Evolutionary conservation across 1,140 invertebrate species (phyloP), one percentile per base, ranked within the genome.

Genomic region (Dinoponera quadriceps): DNA sequence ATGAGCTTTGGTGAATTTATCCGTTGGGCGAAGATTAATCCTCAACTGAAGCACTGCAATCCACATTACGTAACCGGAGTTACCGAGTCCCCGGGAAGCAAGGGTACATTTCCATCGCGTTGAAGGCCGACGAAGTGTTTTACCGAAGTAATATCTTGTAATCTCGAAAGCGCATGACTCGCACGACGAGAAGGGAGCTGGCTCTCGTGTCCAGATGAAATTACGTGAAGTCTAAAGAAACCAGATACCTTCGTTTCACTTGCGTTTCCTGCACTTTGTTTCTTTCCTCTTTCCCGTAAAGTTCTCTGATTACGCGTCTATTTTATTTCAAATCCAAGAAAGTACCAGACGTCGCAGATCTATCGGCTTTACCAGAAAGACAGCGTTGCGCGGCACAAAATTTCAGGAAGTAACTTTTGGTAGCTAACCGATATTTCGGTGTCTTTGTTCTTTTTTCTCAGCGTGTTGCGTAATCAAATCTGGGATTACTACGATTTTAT

Each of bases 41-140:
- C 75, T 71, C 75, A 44, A 71, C 65, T 48, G 51, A 80, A 69
- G 75, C 33, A 69, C 65, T 71, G 75, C 51, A 80, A 80, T 80
- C 25, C 25, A 25, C 65, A 65, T 80, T 80, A 80, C 75, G 57
- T 80, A 80, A 80, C 22, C 65, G 54, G 54, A 80, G 65, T 57
- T 69, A 57, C 65, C 33, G 65, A 14, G 65, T n/a, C 18, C n/a
- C 75, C 51, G 33, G 33, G 51, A 25, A 48, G 14, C 4, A 20
- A 68, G 48, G 63, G 33, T 59, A 59, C 69, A 80, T 59, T 80
- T 80, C 75, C 65, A 80, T 80, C 51, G 55, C n/a, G 65, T 48
- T 80, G 75, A 80, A 80, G 75, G 65, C 51, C n/a, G 62, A 20
- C 65, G 2, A 80, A 71, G 38, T 69, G 51, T 80, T 80, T 80